Evolutionary conservation across 2,888 invertebrate species (phyloP), one percentile per base, ranked within the genome.

Genomic region (Zhuqinia jingwanae): DNA sequence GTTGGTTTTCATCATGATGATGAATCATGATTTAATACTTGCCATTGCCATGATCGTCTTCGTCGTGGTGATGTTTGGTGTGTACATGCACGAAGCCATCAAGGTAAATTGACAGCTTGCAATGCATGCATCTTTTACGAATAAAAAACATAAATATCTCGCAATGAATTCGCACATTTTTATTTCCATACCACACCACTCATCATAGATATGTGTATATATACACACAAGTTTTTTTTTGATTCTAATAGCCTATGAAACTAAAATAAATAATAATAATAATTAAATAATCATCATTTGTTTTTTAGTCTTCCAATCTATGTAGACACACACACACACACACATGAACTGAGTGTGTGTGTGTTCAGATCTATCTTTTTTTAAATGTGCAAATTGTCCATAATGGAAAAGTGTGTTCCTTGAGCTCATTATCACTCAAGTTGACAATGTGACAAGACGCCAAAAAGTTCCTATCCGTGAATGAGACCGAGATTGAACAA

Each of bases 61-160:
- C 36, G 50, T 83, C 76, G 68, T 86, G 76, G 80, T 80, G 75
- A 76, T 86, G 63, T 75, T 42, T 65, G 83, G 70, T 77, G 42
- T 56, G 79, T 80, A 76, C 86, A 86, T 86, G 81, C 86, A 86
- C 81, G 86, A 86, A 60, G 80, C 13, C 80, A 77, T 86, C 86
- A 86, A 86, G 77, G 76, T 81, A 70, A 86, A 86, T 81, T 86
- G 86, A 86, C 86, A 86, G 86, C 42, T 75, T 86, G 86, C 86
- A 81, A 86, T n/a, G n/a, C n/a, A n/a, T n/a, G n/a, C n/a, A n/a
- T n/a, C n/a, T n/a, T n/a, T n/a, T n/a, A 81, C 81, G 81, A 86
- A 76, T 77, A 81, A 68, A 30, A 27, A 86, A 68, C 17, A 56
- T 81, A 77, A 86, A 86, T 76, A 81, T 86, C 78, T 86, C 68